These are phyloP conservation scores for Xiphydria camelus DNA, from an alignment of 2,888 invertebrate species.

Conservation along the genomic window DNA sequence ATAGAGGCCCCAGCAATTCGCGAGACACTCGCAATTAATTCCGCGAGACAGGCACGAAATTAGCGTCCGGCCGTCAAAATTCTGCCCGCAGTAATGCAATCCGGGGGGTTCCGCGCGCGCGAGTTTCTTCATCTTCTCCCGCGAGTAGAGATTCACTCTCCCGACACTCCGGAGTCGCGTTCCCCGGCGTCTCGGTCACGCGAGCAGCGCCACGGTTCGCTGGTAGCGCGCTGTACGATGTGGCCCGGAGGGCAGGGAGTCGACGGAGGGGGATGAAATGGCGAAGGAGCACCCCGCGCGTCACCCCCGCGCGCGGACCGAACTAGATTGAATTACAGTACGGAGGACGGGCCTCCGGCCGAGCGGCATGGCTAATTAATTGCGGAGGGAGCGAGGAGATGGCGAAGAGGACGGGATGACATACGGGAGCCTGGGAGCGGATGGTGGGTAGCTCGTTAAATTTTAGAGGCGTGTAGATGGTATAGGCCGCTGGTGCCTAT, in stretches of 20 bases:
- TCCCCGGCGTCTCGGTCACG: too few species aligned
- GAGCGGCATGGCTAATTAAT: constrained; percentile 27
- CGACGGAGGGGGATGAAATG: too few species aligned
- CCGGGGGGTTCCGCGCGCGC: constrained; percentile 10
- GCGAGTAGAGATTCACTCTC: too few species aligned
- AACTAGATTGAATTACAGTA: constrained; percentile 31
- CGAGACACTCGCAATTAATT: constrained; percentile 34
- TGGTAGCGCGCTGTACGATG: too few species aligned
- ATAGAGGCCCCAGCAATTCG: constrained; percentile 4
- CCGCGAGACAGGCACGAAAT: constrained; percentile 21
- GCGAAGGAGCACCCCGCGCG: not conserved
- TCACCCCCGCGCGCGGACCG: not conserved
- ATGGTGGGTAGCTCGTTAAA: constrained; percentile 39
- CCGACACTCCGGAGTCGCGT: too few species aligned
- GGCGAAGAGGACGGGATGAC: constrained; percentile 25
- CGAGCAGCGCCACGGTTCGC: too few species aligned
- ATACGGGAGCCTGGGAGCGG: constrained; percentile 32
- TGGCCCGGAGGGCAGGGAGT: not conserved
- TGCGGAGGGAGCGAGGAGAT: too few species aligned
- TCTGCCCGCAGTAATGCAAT: constrained; percentile 25
- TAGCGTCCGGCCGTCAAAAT: constrained; percentile 34
- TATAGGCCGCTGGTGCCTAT: constrained; percentile 12
- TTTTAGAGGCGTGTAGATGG: constrained; percentile 39
- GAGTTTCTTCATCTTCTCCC: constrained; percentile 18
- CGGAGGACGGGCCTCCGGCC: constrained; percentile 18